phyloP scores from a whole-genome alignment of 2,113 vertebrate species.

The Anthoscopus minutus region DNA sequence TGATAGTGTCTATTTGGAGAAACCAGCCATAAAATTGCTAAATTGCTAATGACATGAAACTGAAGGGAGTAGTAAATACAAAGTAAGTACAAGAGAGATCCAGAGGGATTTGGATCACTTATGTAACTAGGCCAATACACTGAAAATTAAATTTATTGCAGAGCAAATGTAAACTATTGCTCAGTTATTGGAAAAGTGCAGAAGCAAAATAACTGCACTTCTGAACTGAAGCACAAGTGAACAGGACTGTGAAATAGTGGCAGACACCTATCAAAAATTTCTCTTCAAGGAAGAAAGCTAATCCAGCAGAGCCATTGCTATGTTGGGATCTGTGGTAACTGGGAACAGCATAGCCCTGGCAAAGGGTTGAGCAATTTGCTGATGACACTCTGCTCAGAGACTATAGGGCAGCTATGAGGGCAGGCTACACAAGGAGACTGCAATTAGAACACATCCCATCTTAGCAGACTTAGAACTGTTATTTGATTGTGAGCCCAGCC shows the following conservation, averaged over 20 bases:
- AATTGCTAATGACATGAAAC: slow-evolving; percentile 60
- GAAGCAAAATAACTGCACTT: not conserved
- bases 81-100: slow-evolving; percentile 49
- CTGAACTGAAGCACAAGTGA: not conserved
- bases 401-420: not conserved
- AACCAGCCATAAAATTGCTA: slow-evolving; percentile 34
- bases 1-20: slow-evolving; percentile 47
- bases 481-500: not conserved
- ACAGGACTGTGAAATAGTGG: not conserved
- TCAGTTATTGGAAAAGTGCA: slow-evolving; percentile 23
- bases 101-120: slow-evolving; percentile 53
- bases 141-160: not conserved
- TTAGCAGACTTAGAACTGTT: not conserved
- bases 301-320: not conserved
- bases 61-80: slow-evolving; percentile 65
- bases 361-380: not conserved
- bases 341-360: not conserved
- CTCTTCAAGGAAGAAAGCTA: not conserved
- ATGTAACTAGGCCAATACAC: slow-evolving; percentile 61
- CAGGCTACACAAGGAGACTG: not conserved
- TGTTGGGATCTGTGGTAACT: not conserved
- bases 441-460: not conserved
- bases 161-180: not conserved
- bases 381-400: not conserved
- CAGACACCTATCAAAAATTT: not conserved